Evolutionary conservation across 2,797 vertebrate genomes (phyloP).

Genomic region (Paratrypauchen microcephalus): DNA sequence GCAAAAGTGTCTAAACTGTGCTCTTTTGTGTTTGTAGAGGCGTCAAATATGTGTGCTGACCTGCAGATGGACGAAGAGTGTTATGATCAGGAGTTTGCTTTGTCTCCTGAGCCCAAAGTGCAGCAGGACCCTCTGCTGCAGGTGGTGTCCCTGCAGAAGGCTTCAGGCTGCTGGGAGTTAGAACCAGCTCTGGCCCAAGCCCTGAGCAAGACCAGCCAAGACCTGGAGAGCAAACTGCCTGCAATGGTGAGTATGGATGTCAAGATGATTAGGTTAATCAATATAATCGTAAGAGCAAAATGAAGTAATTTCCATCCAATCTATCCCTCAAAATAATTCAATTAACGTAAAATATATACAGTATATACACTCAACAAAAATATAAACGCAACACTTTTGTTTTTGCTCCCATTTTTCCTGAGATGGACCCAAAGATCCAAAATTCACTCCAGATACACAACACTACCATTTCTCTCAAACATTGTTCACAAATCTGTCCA

Average conservation of each 20-base stretch:
- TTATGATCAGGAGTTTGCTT: neutral
- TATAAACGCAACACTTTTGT: too few species aligned
- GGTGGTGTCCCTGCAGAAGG: conserved; percentile 78
- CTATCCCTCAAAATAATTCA: too few species aligned
- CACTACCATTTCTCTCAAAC: too few species aligned
- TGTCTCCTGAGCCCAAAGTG: conserved; percentile 14
- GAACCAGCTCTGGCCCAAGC: conserved; percentile 56
- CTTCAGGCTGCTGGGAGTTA: conserved; percentile 77
- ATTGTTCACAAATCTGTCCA: too few species aligned
- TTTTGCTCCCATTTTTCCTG: too few species aligned
- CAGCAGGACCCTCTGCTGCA: conserved; percentile 30
- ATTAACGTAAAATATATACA: too few species aligned
- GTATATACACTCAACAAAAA: too few species aligned
- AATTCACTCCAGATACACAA: too few species aligned
- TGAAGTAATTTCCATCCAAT: too few species aligned
- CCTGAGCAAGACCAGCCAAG: conserved; percentile 60
- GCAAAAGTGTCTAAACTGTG: neutral
- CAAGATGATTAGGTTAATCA: neutral
- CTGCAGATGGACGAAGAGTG: neutral
- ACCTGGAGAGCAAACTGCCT: conserved; percentile 57
- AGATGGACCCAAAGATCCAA: too few species aligned
- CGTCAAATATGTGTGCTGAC: too few species aligned
- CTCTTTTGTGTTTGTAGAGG: neutral
- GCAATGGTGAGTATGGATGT: conserved; percentile 43
- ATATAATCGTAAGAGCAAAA: too few species aligned